Base-by-base conservation (phyloP, 1,140 invertebrate species). In the Philotrypesis tridentata region DNA sequence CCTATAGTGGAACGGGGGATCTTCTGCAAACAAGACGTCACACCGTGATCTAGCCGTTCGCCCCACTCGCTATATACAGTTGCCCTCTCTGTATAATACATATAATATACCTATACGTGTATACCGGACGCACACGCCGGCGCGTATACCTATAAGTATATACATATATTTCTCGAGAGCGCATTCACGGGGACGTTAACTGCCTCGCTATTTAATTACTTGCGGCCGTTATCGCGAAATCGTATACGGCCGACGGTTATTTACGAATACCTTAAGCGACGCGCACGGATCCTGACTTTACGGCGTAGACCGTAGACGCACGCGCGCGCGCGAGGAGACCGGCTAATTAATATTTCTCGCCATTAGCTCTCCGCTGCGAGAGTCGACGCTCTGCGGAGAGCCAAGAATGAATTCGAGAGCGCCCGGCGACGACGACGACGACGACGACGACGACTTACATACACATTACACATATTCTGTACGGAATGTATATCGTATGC, bases 291-390 rank as follows among this genome's bases (percentile, higher is more conserved):
- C 7, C 61, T 67, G 67, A 82, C 76, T 82, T 82, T 82, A 82
- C 80, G 74, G 65, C 33, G 65, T 29, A 48, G 61, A 70, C 77
- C n/a, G n/a, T n/a, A n/a, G n/a, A n/a, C n/a, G n/a, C n/a, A n/a
- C n/a, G n/a, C n/a, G n/a, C n/a, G 78, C 65, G 82, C 73, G 67
- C 37, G 33, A 9, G 9, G 33, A 37, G 33, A 61, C 77, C 73
- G 84, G 82, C 87, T 89, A 90, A 90, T 90, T 91, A 90, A 90
- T 91, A 90, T 89, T 91, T 89, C 89, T 90, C 88, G 87, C 88
- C 89, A 88, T 89, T 88, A 88, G 82, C 65, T 79, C 65, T n/a
- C n/a, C n/a, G n/a, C n/a, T n/a, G n/a, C n/a, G n/a, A n/a, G n/a
- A n/a, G n/a, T n/a, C n/a, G n/a, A n/a, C n/a, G n/a, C n/a, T n/a